Percentiles rank a stretch among this genome's conserved stretches.
Conservation (phyloP, 2,797 vertebrate species). For the Syndactyla subalaris region DNA sequence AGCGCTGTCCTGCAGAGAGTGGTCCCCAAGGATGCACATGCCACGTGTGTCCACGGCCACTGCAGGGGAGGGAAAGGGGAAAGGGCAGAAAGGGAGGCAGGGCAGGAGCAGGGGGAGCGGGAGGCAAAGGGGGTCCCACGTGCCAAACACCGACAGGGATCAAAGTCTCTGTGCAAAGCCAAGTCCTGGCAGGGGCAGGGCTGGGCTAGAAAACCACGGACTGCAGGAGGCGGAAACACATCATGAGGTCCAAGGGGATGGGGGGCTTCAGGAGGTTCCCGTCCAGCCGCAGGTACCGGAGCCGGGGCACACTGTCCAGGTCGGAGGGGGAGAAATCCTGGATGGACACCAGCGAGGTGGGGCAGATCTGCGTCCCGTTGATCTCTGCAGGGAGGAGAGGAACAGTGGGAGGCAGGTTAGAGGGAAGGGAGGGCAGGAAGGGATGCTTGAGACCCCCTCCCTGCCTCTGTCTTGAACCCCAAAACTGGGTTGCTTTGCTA, state of each 20-base stretch:
- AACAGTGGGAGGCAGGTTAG: fast-evolving
- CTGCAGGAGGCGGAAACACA: conserved; percentile 94
- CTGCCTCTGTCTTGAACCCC: neutral
- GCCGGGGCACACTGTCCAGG: conserved; percentile 77
- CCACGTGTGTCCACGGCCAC: neutral
- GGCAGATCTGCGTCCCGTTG: conserved; percentile 94
- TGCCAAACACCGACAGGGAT: neutral
- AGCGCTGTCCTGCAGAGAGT: neutral
- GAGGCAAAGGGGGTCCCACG: neutral
- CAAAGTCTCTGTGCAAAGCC: conserved; percentile 38
- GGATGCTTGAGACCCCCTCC: neutral
- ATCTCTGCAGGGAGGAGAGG: conserved; percentile 78
- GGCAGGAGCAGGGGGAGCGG: neutral
- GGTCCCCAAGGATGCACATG: neutral
- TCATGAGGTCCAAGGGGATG: conserved; percentile 92
- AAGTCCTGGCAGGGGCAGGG: neutral
- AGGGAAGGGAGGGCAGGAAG: neutral
- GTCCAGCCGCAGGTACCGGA: conserved; percentile 94
- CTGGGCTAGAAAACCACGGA: conserved; percentile 88
- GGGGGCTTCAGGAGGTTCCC: conserved; percentile 92
- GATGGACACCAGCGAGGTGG: conserved; percentile 73
- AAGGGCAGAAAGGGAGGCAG: neutral
- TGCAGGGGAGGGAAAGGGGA: neutral
- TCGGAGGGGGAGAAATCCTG: conserved; percentile 74
- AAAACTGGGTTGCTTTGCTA: neutral